These are phyloP conservation scores for Coregonus clupeaformis DNA, from an alignment of 2,113 vertebrate genomes.

Conservation along the genomic window DNA sequence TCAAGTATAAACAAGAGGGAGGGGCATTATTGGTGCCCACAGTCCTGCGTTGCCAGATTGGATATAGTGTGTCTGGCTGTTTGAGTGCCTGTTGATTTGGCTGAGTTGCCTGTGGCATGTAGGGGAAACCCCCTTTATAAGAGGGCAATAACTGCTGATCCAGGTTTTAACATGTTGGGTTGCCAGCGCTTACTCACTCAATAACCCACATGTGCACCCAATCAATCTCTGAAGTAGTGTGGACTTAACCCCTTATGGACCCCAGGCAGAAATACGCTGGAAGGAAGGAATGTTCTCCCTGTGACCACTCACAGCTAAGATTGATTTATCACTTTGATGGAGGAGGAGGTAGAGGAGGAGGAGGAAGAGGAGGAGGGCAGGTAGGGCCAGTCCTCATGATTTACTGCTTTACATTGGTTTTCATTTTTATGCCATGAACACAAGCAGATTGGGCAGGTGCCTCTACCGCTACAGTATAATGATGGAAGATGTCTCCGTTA, in stretches of 20 bases:
- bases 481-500: too few species aligned
- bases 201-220: constrained; percentile 48
- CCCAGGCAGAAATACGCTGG: background rate
- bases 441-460: too few species aligned
- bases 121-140: constrained; percentile 50
- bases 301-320: background rate
- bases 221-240: constrained; percentile 39
- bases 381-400: background rate
- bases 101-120: constrained; percentile 48
- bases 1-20: constrained; percentile 59
- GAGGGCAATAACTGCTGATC: constrained; percentile 53
- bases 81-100: constrained; percentile 55
- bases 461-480: too few species aligned
- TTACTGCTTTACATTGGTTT: background rate
- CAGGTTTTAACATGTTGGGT: constrained; percentile 50
- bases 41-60: constrained; percentile 40
- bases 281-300: background rate
- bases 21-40: constrained; percentile 43
- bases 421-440: background rate
- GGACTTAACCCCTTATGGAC: constrained; percentile 12
- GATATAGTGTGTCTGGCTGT: constrained; percentile 55
- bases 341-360: background rate
- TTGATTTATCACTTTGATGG: background rate
- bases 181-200: constrained; percentile 48
- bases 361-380: background rate